Evolutionary conservation across 2,797 vertebrate genomes (phyloP).

Genomic region (Calcarius lapponicus): DNA sequence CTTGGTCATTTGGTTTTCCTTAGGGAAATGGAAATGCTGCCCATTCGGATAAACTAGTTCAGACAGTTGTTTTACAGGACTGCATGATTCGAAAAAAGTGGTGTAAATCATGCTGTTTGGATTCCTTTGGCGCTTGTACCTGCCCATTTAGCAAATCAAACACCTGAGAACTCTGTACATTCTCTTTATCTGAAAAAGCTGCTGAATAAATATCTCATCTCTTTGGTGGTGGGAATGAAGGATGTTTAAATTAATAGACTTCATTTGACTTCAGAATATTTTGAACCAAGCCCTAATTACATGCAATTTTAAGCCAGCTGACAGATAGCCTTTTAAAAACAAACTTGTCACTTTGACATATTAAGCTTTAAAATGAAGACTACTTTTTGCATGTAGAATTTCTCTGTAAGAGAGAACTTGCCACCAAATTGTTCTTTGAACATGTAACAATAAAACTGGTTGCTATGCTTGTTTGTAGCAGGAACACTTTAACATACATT

Average conservation of each 20-base stretch:
- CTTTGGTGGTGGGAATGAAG: not conserved
- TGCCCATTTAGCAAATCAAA: not conserved
- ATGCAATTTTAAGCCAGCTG: not conserved
- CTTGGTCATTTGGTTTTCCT: not conserved
- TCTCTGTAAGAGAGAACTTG: not conserved
- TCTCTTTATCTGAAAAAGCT: not conserved
- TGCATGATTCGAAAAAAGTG: not conserved
- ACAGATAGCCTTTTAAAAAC: constrained; percentile 10
- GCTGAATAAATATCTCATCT: not conserved
- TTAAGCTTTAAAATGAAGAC: not conserved
- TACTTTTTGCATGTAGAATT: not conserved
- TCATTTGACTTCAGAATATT: not conserved
- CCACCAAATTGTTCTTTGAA: not conserved
- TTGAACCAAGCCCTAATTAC: not conserved
- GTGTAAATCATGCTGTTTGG: not conserved
- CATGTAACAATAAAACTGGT: not conserved
- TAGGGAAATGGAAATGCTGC: not conserved
- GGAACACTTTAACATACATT: not conserved
- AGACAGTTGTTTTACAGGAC: not conserved
- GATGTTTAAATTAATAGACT: not conserved
- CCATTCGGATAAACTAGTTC: not conserved
- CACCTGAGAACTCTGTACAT: not conserved
- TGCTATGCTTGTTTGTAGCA: not conserved
- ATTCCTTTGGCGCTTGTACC: not conserved
- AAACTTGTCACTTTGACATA: not conserved